Conservation (phyloP, 92 coral and sea anemone species). For the Scolanthus callimorphus region DNA sequence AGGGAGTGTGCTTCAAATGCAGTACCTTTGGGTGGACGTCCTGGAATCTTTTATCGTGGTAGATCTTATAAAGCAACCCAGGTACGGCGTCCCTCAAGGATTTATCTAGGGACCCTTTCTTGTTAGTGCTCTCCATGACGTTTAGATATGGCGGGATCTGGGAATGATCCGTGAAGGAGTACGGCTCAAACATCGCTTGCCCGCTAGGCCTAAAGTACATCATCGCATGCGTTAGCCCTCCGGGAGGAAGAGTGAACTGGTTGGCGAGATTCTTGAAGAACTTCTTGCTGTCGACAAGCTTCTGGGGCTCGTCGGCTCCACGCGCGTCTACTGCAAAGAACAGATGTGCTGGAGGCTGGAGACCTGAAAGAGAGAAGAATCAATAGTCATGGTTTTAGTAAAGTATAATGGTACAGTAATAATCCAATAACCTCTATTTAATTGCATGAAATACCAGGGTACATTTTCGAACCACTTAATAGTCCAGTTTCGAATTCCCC, state of each 20-base stretch:
- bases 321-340: constrained; percentile 75
- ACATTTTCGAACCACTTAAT: too few relatives aligned
- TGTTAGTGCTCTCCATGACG: constrained; percentile 57
- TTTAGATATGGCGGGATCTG: constrained; percentile 62
- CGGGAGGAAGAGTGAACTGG: constrained; percentile 69
- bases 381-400: too few relatives aligned
- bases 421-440: too few relatives aligned
- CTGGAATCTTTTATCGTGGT: constrained; percentile 41
- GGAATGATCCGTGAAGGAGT: constrained; percentile 48
- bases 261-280: constrained; percentile 77
- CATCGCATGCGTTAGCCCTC: constrained; percentile 69
- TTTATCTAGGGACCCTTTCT: constrained; percentile 57
- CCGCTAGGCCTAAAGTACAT: constrained; percentile 61
- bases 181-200: constrained; percentile 45
- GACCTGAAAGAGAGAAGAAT: constrained; percentile 33
- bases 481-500: too few relatives aligned
- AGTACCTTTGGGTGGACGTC: constrained; percentile 70
- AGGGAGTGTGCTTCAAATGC: too few relatives aligned
- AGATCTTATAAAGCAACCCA: constrained; percentile 43
- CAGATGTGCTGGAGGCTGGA: constrained; percentile 75
- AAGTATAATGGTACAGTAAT: too few relatives aligned
- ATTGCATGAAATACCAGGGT: too few relatives aligned
- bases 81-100: constrained; percentile 76
- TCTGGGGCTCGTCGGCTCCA: constrained; percentile 41
- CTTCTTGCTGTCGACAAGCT: constrained; percentile 47